These are phyloP conservation scores for Pogonognathellus flavescens DNA, from an alignment of 1,140 invertebrate genomes.

Conservation along the genomic window DNA sequence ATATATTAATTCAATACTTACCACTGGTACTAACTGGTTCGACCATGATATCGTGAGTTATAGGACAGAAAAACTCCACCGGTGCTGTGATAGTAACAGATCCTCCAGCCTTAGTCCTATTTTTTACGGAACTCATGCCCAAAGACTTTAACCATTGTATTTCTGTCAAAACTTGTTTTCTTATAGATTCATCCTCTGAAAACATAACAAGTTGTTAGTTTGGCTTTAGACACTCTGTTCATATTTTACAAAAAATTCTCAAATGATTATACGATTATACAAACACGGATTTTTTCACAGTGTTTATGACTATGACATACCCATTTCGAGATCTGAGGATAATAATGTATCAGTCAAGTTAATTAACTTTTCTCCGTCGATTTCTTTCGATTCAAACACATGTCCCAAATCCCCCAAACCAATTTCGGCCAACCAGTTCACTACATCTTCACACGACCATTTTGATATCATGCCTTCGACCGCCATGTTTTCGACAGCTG, in stretches of 20 bases:
- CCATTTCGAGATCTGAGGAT: conserved; percentile 72
- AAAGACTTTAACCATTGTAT: conserved; percentile 73
- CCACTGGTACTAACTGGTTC: conserved; percentile 82
- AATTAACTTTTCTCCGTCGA: conserved; percentile 76
- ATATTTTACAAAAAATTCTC: too few species aligned
- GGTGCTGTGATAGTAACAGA: conserved; percentile 70
- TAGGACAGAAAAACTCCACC: conserved; percentile 84
- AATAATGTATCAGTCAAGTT: conserved; percentile 74
- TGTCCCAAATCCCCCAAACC: conserved; percentile 73
- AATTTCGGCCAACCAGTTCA: conserved; percentile 76
- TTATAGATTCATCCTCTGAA: conserved; percentile 68
- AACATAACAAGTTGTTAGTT: too few species aligned
- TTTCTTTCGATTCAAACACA: conserved; percentile 71
- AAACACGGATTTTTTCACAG: too few species aligned
- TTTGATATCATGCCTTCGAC: conserved; percentile 68
- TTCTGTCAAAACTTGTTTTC: conserved; percentile 68
- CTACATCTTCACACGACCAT: conserved; percentile 77
- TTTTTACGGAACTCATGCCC: conserved; percentile 63
- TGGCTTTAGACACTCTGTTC: too few species aligned
- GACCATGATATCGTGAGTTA: conserved; percentile 84
- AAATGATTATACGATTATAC: too few species aligned
- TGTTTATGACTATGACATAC: too few species aligned
- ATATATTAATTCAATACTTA: conserved; percentile 68
- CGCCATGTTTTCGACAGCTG: conserved; percentile 61
- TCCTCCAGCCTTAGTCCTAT: background rate